Evolutionary conservation across 2,888 invertebrate genomes (phyloP).

Genomic region (Coenonympha glycerion): DNA sequence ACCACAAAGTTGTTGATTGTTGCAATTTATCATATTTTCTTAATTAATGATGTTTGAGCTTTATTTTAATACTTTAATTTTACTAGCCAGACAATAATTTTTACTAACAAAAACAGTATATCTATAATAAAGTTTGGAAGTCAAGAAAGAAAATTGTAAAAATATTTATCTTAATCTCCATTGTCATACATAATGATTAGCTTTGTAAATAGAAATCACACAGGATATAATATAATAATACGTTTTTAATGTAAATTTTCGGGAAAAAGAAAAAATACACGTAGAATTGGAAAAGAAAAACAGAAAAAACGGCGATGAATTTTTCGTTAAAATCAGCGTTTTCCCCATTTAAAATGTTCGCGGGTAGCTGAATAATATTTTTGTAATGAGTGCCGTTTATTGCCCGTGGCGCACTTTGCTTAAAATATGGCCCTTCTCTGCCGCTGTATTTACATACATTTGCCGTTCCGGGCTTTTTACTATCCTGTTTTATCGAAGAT

Average conservation of each 20-base stretch:
- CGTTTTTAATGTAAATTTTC: slow-evolving; percentile 11
- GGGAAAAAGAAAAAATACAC: slow-evolving; percentile 6
- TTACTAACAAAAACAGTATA: no score
- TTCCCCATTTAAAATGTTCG: slow-evolving; percentile 33
- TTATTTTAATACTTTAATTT: no score
- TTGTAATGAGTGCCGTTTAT: slow-evolving; percentile 37
- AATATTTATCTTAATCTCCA: no score
- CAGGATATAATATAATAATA: background rate
- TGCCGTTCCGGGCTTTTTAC: slow-evolving; percentile 33
- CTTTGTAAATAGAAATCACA: no score
- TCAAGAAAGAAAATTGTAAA: no score
- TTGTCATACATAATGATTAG: no score
- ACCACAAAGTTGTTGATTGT: no score
- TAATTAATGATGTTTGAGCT: no score
- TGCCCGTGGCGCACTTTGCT: slow-evolving; percentile 32
- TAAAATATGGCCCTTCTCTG: slow-evolving; percentile 32
- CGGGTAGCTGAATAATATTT: slow-evolving; percentile 38
- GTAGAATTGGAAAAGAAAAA: slow-evolving; percentile 19
- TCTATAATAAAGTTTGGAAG: no score
- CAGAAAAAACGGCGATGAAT: slow-evolving; percentile 3
- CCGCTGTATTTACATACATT: slow-evolving; percentile 35
- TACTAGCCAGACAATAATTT: no score
- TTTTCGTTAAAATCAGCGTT: slow-evolving; percentile 27
- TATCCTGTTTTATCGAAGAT: slow-evolving; percentile 35
- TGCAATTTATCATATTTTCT: no score